These are phyloP conservation scores for Nephotettix cincticeps DNA, from an alignment of 1,140 invertebrate species.

Conservation along the genomic window DNA sequence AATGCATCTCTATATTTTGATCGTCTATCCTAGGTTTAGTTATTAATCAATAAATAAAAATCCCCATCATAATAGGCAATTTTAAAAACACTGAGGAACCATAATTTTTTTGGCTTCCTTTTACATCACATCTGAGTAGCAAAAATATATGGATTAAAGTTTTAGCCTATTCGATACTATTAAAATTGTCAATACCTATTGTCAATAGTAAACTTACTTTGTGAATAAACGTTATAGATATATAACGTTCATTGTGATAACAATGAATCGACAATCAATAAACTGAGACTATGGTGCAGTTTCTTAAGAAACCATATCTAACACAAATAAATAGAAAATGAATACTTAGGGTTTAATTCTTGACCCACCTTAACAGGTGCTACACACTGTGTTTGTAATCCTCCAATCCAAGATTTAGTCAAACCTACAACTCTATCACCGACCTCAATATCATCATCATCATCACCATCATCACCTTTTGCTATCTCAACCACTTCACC, in stretches of 20 bases:
- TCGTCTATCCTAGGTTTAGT: too few relatives aligned
- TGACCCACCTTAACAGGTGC: slow-evolving; percentile 48
- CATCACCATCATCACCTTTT: slow-evolving; percentile 34
- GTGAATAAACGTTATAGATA: not conserved
- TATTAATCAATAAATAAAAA: too few relatives aligned
- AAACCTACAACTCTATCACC: slow-evolving; percentile 55
- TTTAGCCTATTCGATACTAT: not conserved
- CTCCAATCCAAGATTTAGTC: slow-evolving; percentile 52
- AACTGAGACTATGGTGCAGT: not conserved
- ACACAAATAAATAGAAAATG: not conserved
- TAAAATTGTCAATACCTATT: slow-evolving; percentile 8
- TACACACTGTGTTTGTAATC: slow-evolving; percentile 55
- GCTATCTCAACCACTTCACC: slow-evolving; percentile 51
- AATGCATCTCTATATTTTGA: too few relatives aligned
- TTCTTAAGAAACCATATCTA: not conserved
- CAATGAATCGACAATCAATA: not conserved
- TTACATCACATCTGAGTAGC: too few relatives aligned
- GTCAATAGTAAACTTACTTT: not conserved
- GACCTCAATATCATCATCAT: slow-evolving; percentile 36
- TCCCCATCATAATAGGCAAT: too few relatives aligned
- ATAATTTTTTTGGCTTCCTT: too few relatives aligned
- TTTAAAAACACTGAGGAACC: too few relatives aligned
- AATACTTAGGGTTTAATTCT: not conserved
- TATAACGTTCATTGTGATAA: not conserved
- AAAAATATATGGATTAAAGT: slow-evolving; percentile 23